Percentiles rank a stretch among this genome's conserved stretches.
Evolutionary conservation across 1,140 invertebrate species (phyloP).

Genomic region (Eriosoma lanigerum): DNA sequence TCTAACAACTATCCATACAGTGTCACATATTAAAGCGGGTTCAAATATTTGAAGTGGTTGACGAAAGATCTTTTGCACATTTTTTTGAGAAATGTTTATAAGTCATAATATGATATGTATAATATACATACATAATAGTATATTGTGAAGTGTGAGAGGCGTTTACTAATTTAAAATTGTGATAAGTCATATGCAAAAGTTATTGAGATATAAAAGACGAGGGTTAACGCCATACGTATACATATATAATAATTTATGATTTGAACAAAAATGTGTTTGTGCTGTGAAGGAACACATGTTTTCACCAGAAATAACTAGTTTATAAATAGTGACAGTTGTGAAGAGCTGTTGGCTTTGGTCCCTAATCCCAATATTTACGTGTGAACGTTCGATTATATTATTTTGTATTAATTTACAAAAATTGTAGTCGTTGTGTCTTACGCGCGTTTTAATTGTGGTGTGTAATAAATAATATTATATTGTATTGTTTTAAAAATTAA

Average conservation of each 20-base stretch:
- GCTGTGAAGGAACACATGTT: conserved; percentile 37
- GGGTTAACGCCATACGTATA: background rate
- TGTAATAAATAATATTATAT: background rate
- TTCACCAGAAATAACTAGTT: conserved; percentile 51
- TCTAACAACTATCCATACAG: too few species aligned
- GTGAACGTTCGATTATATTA: conserved; percentile 31
- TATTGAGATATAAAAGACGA: conserved; percentile 1
- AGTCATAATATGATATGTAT: too few species aligned
- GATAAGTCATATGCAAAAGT: conserved; percentile 17
- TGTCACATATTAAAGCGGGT: too few species aligned
- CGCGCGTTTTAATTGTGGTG: too few species aligned
- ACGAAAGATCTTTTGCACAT: conserved; percentile 28
- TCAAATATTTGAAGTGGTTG: conserved; percentile 22
- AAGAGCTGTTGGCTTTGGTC: conserved; percentile 44
- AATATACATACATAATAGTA: too few species aligned
- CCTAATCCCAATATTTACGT: conserved; percentile 24
- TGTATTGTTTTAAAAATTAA: background rate
- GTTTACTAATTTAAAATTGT: background rate
- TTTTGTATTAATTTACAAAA: conserved; percentile 42
- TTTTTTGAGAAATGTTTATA: too few species aligned
- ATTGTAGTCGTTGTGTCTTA: background rate
- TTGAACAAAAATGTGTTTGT: conserved; percentile 48
- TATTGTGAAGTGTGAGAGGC: too few species aligned
- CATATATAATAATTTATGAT: conserved; percentile 33
- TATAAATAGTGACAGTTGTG: conserved; percentile 51